Base-by-base conservation (phyloP, 2,797 vertebrate genomes). In the Micrastur ruficollis region DNA sequence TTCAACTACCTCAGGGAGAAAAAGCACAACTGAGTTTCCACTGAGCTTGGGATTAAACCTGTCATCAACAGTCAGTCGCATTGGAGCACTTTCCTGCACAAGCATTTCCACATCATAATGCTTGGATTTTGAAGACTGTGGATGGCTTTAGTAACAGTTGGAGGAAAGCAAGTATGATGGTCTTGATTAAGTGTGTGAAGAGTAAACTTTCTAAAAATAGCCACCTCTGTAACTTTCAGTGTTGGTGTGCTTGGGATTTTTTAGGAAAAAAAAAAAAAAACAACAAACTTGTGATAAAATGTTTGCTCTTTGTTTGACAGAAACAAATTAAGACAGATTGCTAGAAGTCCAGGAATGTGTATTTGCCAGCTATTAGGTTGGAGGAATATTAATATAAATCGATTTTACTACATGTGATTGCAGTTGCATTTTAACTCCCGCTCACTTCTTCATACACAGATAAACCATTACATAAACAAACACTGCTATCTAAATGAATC, bases 1-100 rank as follows among this genome's bases (percentile, higher is more conserved):
- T 98, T 97, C 91, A 97, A 55, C 93, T 98, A 98, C 86, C 96
- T 98, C 59, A 98, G 96, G 86, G 98, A 98, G 23, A 98, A 97
- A 89, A 98, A 98, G 70, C 90, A n/a, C 59, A 97, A 75, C 93
- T 66, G 31, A 63, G 66, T 58, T 52, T 59, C 18, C 2, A 0
- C 6, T 16, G 65, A 50, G 14, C 11, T 36, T 11, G 17, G 81
- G 71, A 61, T 73, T 50, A 66, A 93, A 20, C 34, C 20, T 84
- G 70, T 82, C 89, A 53, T 40, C 46, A 8, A 66, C 59, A 50
- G 53, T 79, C 65, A 3, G 4, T 66, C 19, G 0, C 27, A 4
- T n/a, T 1, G 1, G 70, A 89, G 76, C 10, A 8, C 53, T 91
- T 93, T 50, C 85, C 86, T 70, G 11, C 25, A 11, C 49, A 52